Evolutionary conservation across 2,113 vertebrate species (phyloP).

Genomic region (Australoheros scitulus): DNA sequence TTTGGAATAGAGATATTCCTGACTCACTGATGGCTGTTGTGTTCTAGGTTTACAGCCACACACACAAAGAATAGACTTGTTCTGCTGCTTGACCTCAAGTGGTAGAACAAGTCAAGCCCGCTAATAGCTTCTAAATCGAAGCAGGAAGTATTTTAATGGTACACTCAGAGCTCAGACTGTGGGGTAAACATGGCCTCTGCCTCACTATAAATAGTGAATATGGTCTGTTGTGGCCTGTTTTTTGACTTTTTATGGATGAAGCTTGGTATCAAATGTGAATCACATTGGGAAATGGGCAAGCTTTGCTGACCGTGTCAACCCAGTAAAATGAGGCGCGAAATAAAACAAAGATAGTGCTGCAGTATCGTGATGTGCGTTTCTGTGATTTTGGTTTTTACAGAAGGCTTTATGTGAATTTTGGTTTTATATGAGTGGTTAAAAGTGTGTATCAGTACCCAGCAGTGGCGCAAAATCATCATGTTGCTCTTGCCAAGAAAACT

Average conservation of each 20-base stretch:
- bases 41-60: not conserved
- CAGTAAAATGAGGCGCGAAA: not conserved
- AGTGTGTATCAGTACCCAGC: not conserved
- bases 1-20: not conserved
- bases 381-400: not conserved
- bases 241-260: constrained; percentile 14
- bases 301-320: constrained; percentile 1
- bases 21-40: constrained; percentile 33
- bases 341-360: not conserved
- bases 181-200: constrained; percentile 40
- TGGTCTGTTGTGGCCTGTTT: constrained; percentile 32
- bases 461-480: not conserved
- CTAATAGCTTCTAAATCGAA: constrained; percentile 62
- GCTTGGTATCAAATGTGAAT: constrained; percentile 36
- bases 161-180: constrained; percentile 38
- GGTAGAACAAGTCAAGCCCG: constrained; percentile 52
- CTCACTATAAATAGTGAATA: constrained; percentile 62
- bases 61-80: constrained; percentile 9
- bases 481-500: constrained; percentile 8
- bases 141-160: constrained; percentile 49
- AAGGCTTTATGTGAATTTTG: not conserved
- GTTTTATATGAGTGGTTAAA: not conserved
- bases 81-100: constrained; percentile 50
- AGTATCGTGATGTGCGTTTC: not conserved
- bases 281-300: not conserved